Evolutionary conservation across 1,140 invertebrate species (phyloP).

Genomic region (Bombus breviceps): DNA sequence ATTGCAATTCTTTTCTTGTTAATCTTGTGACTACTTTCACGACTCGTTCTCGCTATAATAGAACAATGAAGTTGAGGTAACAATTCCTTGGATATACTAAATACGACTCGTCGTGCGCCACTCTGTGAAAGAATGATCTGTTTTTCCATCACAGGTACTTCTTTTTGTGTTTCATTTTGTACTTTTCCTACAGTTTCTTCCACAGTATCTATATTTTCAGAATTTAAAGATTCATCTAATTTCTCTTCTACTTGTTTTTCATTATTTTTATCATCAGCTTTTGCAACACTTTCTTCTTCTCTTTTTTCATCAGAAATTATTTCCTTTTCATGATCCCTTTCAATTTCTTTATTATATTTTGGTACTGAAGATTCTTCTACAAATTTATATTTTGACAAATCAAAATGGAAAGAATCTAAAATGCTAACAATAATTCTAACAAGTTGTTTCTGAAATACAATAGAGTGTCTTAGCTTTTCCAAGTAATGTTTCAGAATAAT

Average conservation of each 20-base stretch:
- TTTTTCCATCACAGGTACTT: constrained; percentile 83
- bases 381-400: constrained; percentile 86
- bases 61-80: constrained; percentile 87
- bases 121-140: constrained; percentile 85
- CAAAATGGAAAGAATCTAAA: constrained; percentile 96
- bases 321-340: background rate
- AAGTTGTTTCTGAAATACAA: constrained; percentile 91
- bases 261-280: constrained; percentile 70
- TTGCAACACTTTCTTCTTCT: constrained; percentile 71
- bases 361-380: constrained; percentile 59
- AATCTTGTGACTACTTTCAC: constrained; percentile 91
- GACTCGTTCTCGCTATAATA: constrained; percentile 88
- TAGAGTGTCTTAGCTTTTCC: constrained; percentile 86
- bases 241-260: constrained; percentile 67
- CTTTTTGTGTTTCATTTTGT: constrained; percentile 43
- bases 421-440: constrained; percentile 92
- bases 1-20: constrained; percentile 86
- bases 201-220: constrained; percentile 49
- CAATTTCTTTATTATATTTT: background rate
- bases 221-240: constrained; percentile 73
- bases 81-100: constrained; percentile 82
- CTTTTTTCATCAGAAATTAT: constrained; percentile 46
- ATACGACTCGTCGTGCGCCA: constrained; percentile 89
- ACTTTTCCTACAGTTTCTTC: constrained; percentile 70
- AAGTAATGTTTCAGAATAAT: constrained; percentile 91